Base-by-base conservation (phyloP, 2,888 invertebrate species). In the Lasioglossum calceatum region DNA sequence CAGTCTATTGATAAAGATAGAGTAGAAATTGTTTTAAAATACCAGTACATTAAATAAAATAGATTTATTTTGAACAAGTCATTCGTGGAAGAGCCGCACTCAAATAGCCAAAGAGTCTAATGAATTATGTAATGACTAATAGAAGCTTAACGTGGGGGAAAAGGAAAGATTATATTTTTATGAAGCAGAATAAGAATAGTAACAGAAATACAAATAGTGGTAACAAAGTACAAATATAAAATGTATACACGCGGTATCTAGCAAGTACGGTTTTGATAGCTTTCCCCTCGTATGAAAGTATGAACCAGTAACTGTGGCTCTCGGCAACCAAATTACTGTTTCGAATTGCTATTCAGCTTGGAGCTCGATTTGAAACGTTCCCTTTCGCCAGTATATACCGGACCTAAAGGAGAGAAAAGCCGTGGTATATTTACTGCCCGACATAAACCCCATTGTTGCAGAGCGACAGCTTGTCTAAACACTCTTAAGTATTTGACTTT, bases 391-490 rank as follows among this genome's bases (percentile, higher is more conserved):
- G 44, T 23, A 10, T 10, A 32, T 44, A 36, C 10, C 3, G 47
- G 39, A 16, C 36, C 27, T 27, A 27, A 77, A 70, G 50, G 70
- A 78, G 61, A 73, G 42, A 47, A 72, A 76, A 27, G 23, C 44
- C 74, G 27, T 70, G 42, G 64, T 77, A 73, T 86, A 86, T 91
- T 91, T 91, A 90, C 82, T 75, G 85, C 64, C 4, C 77, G 73
- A 42, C 81, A 61, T 81, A 87, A 87, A 87, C 70, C 81, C 70
- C 82, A 92, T 94, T 94, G 93, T 93, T 85, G 81, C 81, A 82
- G 83, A 77, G 85, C 92, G 94, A 93, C 93, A 91, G 93, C 90
- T 89, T 94, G 94, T 94, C 94, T 89, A 94, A 94, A 93, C 93
- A 94, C 89, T 93, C 92, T 91, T 81, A 93, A 93, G 91, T 90